A percentile compares a stretch with the other conserved stretches of the same genome.
Evolutionary conservation across 2,113 vertebrate species (phyloP).

Genomic region (Prionailurus viverrinus): DNA sequence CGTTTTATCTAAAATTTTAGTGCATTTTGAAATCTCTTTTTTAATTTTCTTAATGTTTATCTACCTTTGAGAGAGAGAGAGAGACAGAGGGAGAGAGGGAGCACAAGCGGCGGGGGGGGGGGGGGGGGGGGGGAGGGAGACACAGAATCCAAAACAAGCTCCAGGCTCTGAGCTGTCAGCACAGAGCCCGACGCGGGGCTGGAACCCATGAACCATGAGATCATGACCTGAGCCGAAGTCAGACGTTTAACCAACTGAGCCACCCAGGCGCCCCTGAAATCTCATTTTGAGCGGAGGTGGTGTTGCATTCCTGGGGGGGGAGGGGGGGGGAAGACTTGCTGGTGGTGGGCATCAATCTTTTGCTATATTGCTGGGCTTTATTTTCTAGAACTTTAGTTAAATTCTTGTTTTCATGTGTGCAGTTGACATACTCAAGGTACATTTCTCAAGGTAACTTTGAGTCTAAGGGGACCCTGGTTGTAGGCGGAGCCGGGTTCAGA

Average conservation of each 20-base stretch:
- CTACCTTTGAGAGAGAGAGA: too few species aligned
- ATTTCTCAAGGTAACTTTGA: not conserved
- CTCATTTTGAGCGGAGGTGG: not conserved
- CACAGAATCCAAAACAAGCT: too few species aligned
- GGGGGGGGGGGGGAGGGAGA: too few species aligned
- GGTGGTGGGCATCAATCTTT: not conserved
- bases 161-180: too few species aligned
- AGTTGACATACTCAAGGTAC: not conserved
- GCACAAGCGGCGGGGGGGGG: too few species aligned
- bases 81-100: too few species aligned
- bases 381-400: not conserved
- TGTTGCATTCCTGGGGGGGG: not conserved
- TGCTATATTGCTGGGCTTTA: not conserved
- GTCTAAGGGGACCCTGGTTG: not conserved
- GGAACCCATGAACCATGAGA: too few species aligned
- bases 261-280: not conserved
- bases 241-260: too few species aligned
- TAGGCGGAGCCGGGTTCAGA: not conserved
- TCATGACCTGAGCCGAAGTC: too few species aligned
- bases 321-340: not conserved
- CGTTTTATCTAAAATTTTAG: not conserved
- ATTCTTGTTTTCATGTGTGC: not conserved
- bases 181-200: too few species aligned
- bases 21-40: not conserved
- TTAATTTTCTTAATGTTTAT: too few species aligned